These are phyloP conservation scores for Chrysemys picta DNA, from an alignment of 2,113 vertebrate genomes.

Conservation along the genomic window DNA sequence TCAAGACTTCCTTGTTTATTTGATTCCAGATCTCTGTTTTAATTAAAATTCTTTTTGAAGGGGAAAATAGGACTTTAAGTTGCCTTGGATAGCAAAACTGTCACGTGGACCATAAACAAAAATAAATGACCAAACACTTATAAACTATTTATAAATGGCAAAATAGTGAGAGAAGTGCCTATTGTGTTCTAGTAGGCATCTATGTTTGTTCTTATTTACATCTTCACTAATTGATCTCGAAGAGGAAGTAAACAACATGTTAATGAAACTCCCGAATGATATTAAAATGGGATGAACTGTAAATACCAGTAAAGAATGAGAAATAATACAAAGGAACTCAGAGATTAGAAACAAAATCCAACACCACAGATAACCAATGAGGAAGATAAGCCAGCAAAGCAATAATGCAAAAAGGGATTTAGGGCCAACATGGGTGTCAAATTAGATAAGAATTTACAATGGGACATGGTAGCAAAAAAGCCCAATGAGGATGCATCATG, in stretches of 20 bases:
- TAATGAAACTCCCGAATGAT: neutral
- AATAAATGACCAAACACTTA: slow-evolving; percentile 4
- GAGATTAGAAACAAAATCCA: slow-evolving; percentile 17
- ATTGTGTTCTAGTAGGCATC: neutral
- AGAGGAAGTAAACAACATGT: neutral
- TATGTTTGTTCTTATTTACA: neutral
- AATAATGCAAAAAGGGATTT: neutral
- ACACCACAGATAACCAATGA: neutral
- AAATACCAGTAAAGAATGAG: neutral
- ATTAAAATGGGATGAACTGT: neutral
- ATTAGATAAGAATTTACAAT: slow-evolving; percentile 12
- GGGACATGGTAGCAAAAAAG: neutral
- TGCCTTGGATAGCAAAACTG: neutral
- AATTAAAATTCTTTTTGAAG: neutral
- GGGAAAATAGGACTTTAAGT: neutral
- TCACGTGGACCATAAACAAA: neutral
- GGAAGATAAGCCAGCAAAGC: slow-evolving; percentile 21
- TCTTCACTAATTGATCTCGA: neutral
- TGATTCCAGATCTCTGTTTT: neutral
- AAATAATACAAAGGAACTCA: slow-evolving; percentile 1
- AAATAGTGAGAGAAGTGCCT: neutral
- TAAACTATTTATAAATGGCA: neutral
- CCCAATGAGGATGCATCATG: neutral
- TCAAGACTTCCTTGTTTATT: slow-evolving; percentile 32
- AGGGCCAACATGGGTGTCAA: slow-evolving; percentile 17